Conservation (phyloP, 1,140 invertebrate genomes). For the Amphibalanus amphitrite region DNA sequence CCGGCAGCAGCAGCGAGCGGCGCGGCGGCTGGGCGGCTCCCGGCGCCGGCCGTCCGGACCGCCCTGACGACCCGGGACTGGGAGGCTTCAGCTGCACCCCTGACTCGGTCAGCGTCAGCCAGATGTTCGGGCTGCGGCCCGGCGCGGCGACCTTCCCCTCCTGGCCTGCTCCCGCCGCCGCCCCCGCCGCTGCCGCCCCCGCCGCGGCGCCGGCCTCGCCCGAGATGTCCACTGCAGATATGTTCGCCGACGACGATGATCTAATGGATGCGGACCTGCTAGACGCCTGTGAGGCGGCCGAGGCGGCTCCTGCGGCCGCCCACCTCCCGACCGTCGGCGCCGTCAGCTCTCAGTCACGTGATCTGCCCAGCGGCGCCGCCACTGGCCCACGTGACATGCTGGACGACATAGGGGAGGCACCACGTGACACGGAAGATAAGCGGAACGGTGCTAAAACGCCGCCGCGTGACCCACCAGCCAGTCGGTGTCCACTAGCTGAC, state of each 20-base stretch:
- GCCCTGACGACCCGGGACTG: too few species aligned
- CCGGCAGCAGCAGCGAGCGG: too few species aligned
- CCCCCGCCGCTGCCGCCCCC: too few species aligned
- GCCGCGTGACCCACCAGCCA: too few species aligned
- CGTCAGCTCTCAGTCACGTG: neutral
- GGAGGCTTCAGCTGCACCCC: neutral
- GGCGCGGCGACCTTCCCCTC: too few species aligned
- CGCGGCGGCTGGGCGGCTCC: too few species aligned
- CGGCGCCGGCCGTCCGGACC: too few species aligned
- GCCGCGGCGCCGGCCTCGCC: neutral
- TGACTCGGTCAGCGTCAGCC: neutral
- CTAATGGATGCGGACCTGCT: neutral
- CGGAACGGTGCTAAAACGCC: too few species aligned
- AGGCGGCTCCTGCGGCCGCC: too few species aligned
- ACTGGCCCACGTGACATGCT: neutral
- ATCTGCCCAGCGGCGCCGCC: neutral
- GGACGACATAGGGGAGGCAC: neutral
- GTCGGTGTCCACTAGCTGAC: too few species aligned
- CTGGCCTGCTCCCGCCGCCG: too few species aligned
- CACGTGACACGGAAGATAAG: neutral
- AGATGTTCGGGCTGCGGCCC: neutral
- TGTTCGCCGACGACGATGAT: neutral
- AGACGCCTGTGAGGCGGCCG: neutral
- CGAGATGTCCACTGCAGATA: neutral
- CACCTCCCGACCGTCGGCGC: neutral